Evolutionary conservation across 2,888 invertebrate species (phyloP), one percentile per base, ranked within the genome.

Genomic region (Drosophila formosana): DNA sequence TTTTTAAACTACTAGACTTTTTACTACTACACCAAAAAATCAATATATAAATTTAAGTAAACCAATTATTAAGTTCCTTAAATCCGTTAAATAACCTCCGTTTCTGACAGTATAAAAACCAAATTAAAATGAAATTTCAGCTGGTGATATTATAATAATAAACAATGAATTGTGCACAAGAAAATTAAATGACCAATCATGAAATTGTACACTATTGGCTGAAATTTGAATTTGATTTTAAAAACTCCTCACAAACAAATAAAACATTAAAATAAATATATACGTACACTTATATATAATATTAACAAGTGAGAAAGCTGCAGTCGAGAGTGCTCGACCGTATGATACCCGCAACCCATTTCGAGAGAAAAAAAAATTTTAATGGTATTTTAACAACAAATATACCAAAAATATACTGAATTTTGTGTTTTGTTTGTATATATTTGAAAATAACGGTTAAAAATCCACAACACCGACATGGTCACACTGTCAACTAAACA

Each of bases 91-190:
- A 67, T 52, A 74, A 79, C 78, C 65, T 69, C 71, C 71, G 70
- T 58, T 67, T 66, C 58, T 56, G 66, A 83, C 72, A 78, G 89
- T 90, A 90, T 90, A 88, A 90, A 90, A 89, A 91, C 89, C 89
- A 90, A 91, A 91, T 91, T 89, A 91, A 91, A 91, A 91, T 90
- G 80, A 91, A 91, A 91, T 91, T 91, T 90, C 90, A 80, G 73
- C 78, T 66, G 62, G 18, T 52, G 7, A 45, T 47, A 41, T 65
- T 51, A 47, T 65, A 56, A 60, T 53, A 49, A 51, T 37, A 32
- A 0, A 34, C 7, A 13, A 18, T 18, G 1, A 18, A 18, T 18
- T 18, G 0, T 1, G 18, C 18, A 34, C 49, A 41, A 43, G 7
- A 46, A 52, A 57, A 57, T 56, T 45, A 37, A 57, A 52, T 34